Base-by-base conservation (phyloP, 2,888 invertebrate species). In the Drosophila helvetica region DNA sequence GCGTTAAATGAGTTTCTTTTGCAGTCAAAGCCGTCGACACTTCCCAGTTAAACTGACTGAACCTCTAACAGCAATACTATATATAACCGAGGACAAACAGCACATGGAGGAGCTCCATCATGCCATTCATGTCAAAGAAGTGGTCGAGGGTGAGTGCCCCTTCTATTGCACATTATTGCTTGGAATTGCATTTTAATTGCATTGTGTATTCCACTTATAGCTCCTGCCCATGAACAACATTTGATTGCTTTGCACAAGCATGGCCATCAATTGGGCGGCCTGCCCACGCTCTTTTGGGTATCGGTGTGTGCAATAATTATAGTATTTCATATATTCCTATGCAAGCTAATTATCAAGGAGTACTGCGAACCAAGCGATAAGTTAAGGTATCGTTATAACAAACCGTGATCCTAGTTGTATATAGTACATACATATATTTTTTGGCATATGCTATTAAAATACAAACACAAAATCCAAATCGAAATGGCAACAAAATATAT, bases 221-320 rank as follows among this genome's bases (percentile, higher is more conserved):
- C 98, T 12, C 98, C 98, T 0, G 96, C 98, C 0, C 98, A 98
- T 89, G 97, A 98, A 89, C 95, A 97, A 89, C 96, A 97, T 91
- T 95, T 98, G 12, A 96, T 98, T 88, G 97, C 97, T 0, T 92
- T 98, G 80, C 98, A 98, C 91, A 96, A 95, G 89, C 98, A 98
- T 90, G 98, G 98, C 0, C 96, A 97, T 92, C 96, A 96, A 79
- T 93, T 97, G 78, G 98, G 98, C 42, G 98, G 98, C 0, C 93
- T 98, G 70, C 98, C 98, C 48, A 96, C 96, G 0, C 93, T 98
- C 52, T 98, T 98, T 92, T 98, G 98, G 98, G 95, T 97, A 52
- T 95, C 97, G 71, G 96, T 98, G 78, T 96, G 96, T 90, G 94
- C 96, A 90, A 94, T 98, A 75, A 96, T 98, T 82, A 94, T 97